Conservation (phyloP, 2,113 vertebrate genomes). For the Archilochus colubris region DNA sequence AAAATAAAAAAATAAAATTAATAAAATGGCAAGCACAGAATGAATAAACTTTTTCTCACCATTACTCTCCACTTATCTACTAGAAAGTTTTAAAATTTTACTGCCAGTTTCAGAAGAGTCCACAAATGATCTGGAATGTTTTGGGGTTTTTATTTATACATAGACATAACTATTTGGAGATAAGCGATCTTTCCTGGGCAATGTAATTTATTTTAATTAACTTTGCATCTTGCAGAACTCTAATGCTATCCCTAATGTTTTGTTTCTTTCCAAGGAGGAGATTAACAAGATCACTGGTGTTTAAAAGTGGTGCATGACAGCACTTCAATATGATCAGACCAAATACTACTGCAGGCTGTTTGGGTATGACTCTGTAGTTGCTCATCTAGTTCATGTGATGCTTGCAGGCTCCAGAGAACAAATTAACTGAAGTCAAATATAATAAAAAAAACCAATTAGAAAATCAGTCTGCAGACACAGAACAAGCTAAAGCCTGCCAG, state of each 20-base stretch:
- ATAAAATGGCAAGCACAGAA: neutral
- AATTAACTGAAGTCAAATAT: neutral
- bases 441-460: neutral
- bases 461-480: neutral
- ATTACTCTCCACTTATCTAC: neutral
- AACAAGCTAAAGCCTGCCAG: neutral
- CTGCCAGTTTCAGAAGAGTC: neutral
- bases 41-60: neutral
- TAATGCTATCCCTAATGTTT: conserved; percentile 32
- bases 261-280: conserved; percentile 35
- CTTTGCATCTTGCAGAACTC: neutral
- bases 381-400: neutral
- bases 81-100: neutral
- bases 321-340: neutral
- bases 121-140: neutral
- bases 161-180: neutral
- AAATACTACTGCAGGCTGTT: neutral
- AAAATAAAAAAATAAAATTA: neutral
- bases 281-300: neutral
- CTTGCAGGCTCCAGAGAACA: neutral
- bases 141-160: neutral
- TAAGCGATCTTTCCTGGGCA: neutral
- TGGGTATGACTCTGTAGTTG: neutral
- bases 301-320: neutral
- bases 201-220: neutral